Evolutionary conservation across 2,113 vertebrate genomes (phyloP).

Genomic region (Seriola aureovittata): DNA sequence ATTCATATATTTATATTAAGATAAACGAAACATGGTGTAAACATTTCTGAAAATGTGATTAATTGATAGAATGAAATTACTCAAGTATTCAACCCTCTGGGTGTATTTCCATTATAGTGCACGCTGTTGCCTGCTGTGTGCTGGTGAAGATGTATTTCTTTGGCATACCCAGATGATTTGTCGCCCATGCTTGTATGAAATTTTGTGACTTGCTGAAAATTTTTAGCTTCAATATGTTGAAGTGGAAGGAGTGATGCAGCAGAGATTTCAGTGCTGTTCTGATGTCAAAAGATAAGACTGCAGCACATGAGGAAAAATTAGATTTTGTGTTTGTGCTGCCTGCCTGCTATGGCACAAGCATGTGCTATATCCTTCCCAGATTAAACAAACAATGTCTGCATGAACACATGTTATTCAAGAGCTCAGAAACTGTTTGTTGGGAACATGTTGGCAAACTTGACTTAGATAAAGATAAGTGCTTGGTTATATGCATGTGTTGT

Average conservation of each 20-base stretch:
- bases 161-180: neutral
- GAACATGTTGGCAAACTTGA: conserved; percentile 9
- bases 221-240: neutral
- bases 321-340: conserved; percentile 17
- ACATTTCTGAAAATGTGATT: neutral
- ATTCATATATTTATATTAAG: neutral
- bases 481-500: neutral
- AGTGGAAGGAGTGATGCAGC: conserved; percentile 14
- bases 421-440: neutral
- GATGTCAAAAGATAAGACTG: neutral
- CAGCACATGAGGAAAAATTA: too few relatives aligned
- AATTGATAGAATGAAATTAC: neutral
- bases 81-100: conserved; percentile 1
- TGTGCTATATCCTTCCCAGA: conserved; percentile 1
- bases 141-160: neutral
- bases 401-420: neutral
- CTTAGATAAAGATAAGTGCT: neutral
- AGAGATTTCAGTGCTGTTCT: neutral
- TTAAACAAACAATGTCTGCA: neutral
- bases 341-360: neutral
- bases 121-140: neutral
- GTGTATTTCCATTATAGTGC: neutral
- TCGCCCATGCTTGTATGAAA: neutral
- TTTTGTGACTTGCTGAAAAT: neutral
- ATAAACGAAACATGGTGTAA: neutral